Base-by-base conservation (phyloP, 2,113 vertebrate species). In the Engystomops pustulosus region DNA sequence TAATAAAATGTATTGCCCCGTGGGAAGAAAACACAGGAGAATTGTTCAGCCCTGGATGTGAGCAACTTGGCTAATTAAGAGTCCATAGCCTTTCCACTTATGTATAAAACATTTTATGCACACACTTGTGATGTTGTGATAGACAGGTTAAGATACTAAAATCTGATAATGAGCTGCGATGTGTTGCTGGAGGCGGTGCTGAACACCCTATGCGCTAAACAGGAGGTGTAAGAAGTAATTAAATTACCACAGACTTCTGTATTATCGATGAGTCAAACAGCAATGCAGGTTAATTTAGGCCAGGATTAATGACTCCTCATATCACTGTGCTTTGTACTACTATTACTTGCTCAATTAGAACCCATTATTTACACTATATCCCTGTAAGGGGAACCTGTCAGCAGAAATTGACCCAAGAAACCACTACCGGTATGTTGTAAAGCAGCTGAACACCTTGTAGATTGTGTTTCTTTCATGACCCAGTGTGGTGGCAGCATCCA, bases 101-200 rank as follows among this genome's bases (percentile, higher is more conserved):
- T 72, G 69, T 72, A 72, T 72, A 45, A 72, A 45, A 72, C 69
- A 72, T 71, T 71, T 71, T 25, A 71, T 72, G 38, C 69, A 47
- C 18, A 70, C n/a, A 45, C 34, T 72, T 72, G 69, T 69, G 67
- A 69, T 69, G 67, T 38, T 69, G 32, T 72, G 69, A 72, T 44
- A 72, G 69, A 72, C 69, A 72, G 69, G 69, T 72, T 72, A 72
- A 23, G 69, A 72, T 72, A 72, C 69, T 72, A 27, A 72, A 23
- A 27, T 72, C 41, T 45, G 69, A 72, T 72, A 72, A 72, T 72
- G 69, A 72, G 69, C 69, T 27, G 36, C 11, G 68, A 71, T 44
- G 15, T 72, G 12, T 72, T 45, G 69, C 69, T 71, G 38, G 38
- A 23, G 69, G 23, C 69, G 25, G 5, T 23, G n/a, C n/a, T 71